These are phyloP conservation scores for Podocnemis expansa DNA, from an alignment of 2,113 vertebrate species.

Conservation along the genomic window DNA sequence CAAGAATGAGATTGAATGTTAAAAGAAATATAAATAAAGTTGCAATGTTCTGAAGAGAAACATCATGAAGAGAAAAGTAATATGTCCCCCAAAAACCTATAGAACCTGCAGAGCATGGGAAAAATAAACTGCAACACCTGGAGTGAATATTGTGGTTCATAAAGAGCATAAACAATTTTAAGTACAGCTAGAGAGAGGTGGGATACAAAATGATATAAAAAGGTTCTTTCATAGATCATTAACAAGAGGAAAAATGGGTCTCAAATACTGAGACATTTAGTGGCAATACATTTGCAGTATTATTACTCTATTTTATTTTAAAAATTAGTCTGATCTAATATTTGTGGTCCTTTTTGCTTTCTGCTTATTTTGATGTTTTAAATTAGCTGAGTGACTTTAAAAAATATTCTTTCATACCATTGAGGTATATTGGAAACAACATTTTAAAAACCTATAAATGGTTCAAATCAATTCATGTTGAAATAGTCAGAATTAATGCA, in stretches of 20 bases:
- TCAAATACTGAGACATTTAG: not conserved
- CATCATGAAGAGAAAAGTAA: not conserved
- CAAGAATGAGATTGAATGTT: not conserved
- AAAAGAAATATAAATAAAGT: not conserved
- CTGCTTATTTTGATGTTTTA: not conserved
- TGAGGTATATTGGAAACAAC: not conserved
- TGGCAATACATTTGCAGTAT: not conserved
- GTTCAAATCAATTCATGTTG: not conserved
- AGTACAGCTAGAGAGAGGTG: not conserved
- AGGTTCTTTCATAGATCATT: not conserved
- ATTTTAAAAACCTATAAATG: not conserved
- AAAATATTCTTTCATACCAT: not conserved
- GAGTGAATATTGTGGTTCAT: not conserved
- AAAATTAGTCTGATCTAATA: not conserved
- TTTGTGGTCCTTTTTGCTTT: not conserved
- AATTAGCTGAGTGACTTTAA: not conserved
- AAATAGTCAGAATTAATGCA: not conserved
- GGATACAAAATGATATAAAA: not conserved
- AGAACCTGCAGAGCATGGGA: not conserved
- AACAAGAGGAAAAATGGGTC: not conserved
- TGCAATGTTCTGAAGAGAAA: not conserved
- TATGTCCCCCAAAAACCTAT: not conserved
- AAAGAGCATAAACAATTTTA: not conserved
- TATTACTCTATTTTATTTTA: not conserved
- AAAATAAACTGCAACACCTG: not conserved